A percentile compares a stretch with the other conserved stretches of the same genome.
Conservation (phyloP, 2,888 invertebrate genomes). For the Amaurobius ferox region DNA sequence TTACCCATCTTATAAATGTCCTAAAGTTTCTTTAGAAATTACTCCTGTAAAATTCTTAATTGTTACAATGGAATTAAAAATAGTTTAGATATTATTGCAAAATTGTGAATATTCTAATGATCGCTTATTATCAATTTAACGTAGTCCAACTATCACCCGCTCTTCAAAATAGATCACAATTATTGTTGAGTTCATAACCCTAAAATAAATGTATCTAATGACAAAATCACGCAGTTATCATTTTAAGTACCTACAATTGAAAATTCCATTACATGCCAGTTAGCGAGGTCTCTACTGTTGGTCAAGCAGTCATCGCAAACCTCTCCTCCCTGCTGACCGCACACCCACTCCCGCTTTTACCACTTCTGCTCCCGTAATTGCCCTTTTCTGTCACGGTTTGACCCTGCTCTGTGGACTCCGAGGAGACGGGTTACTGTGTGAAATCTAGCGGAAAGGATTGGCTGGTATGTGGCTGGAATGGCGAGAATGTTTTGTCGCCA, state of each 20-base stretch:
- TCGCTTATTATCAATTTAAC: too few relatives aligned
- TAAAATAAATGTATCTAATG: background rate
- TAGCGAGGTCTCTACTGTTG: background rate
- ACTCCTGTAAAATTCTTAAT: too few relatives aligned
- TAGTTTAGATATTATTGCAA: too few relatives aligned
- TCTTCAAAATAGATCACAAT: too few relatives aligned
- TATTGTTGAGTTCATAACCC: too few relatives aligned
- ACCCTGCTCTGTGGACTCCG: background rate
- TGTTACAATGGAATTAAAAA: too few relatives aligned
- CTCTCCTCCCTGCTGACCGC: background rate
- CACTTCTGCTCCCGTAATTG: slow-evolving; percentile 14
- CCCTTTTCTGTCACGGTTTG: slow-evolving; percentile 8
- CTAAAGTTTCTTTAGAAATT: too few relatives aligned
- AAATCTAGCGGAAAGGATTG: background rate
- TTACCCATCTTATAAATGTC: too few relatives aligned
- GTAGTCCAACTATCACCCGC: too few relatives aligned
- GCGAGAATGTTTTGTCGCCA: background rate
- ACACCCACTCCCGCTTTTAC: background rate
- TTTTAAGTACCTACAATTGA: slow-evolving; percentile 12
- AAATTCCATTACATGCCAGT: background rate
- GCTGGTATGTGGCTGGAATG: background rate
- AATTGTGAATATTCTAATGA: too few relatives aligned
- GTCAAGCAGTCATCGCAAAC: slow-evolving; percentile 12
- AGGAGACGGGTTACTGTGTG: background rate
- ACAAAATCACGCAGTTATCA: background rate